Conservation (phyloP, 2,888 invertebrate genomes). For the Quadroppia sp. region DNA sequence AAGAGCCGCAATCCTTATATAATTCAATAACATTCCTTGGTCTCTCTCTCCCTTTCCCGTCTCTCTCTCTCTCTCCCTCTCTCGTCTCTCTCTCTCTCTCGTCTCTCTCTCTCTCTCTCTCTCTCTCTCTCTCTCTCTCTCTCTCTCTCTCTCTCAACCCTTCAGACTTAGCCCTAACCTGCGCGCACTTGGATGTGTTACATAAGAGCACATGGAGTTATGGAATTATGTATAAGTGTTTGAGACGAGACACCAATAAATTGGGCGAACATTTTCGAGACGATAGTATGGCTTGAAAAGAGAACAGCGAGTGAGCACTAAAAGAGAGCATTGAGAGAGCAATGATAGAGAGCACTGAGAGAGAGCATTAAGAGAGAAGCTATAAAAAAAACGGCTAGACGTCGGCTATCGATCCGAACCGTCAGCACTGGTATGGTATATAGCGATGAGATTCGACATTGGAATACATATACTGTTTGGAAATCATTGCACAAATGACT, state of each 20-base stretch:
- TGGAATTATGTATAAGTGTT: background rate
- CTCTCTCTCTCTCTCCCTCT: too few relatives aligned
- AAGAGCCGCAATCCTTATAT: conserved; percentile 1
- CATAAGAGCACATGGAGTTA: background rate
- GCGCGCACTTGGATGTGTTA: background rate
- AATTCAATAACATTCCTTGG: background rate
- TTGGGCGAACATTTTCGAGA: background rate
- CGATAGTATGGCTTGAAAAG: background rate
- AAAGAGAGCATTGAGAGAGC: background rate
- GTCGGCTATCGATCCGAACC: conserved; percentile 15
- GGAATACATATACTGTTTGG: background rate
- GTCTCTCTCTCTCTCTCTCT: too few relatives aligned
- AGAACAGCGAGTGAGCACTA: background rate
- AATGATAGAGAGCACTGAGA: background rate
- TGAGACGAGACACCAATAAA: conserved; percentile 10
- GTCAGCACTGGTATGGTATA: conserved; percentile 7
- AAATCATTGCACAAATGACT: background rate
- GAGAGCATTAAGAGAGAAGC: background rate
- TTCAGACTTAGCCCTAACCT: background rate
- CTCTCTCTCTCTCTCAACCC: background rate
- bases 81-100: too few relatives aligned
- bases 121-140: too few relatives aligned
- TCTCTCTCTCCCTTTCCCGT: too few relatives aligned
- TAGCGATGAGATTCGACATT: background rate
- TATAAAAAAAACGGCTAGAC: conserved; percentile 22